A percentile compares a stretch with the other conserved stretches of the same genome.
Evolutionary conservation across 2,797 vertebrate species (phyloP).

Genomic region (Sebastes cheni): DNA sequence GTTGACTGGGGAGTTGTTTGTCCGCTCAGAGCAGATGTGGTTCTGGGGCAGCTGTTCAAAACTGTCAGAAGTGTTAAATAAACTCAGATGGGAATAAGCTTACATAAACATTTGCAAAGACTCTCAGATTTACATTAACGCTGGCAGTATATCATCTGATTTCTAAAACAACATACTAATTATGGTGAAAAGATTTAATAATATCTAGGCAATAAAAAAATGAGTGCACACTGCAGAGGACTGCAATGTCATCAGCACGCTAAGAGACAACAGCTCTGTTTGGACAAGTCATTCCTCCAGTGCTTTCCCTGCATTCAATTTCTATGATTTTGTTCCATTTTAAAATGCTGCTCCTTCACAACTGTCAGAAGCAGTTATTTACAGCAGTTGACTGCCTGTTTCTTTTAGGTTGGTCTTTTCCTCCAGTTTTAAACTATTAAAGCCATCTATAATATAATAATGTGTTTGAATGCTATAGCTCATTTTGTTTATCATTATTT

Average conservation of each 20-base stretch:
- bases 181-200: background rate
- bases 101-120: constrained; percentile 32
- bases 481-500: background rate
- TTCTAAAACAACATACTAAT: background rate
- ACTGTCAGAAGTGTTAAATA: constrained; percentile 46
- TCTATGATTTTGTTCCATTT: constrained; percentile 67
- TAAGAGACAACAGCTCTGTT: constrained; percentile 33
- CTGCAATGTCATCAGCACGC: constrained; percentile 7
- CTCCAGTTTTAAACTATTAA: background rate
- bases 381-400: background rate
- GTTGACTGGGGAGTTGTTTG: constrained; percentile 32
- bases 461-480: background rate
- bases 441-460: background rate
- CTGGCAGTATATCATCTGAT: background rate
- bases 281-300: constrained; percentile 30
- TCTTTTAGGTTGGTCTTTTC: background rate
- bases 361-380: constrained; percentile 63
- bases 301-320: constrained; percentile 57
- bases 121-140: constrained; percentile 14
- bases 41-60: constrained; percentile 54
- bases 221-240: background rate
- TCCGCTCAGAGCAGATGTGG: constrained; percentile 49
- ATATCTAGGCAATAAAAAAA: background rate
- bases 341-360: constrained; percentile 57
- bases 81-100: constrained; percentile 47